A percentile compares a stretch with the other conserved stretches of the same genome.
phyloP scores from a whole-genome alignment of 1,140 invertebrate species.

The Cyphomyrmex costatus region DNA sequence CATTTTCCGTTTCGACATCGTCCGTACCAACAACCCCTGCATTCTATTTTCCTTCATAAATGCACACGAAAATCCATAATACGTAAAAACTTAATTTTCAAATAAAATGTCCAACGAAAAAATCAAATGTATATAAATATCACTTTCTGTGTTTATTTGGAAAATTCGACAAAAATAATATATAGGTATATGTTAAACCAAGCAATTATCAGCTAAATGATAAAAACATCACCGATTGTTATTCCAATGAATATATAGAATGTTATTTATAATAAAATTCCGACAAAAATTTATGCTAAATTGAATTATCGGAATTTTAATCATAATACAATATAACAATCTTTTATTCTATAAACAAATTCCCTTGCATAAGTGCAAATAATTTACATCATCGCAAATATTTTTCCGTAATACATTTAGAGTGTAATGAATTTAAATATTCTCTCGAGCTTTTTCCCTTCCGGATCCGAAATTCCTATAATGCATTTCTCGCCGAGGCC shows the following conservation, averaged over 20 bases:
- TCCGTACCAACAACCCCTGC: slow-evolving; percentile 1
- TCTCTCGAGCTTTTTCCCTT: not conserved
- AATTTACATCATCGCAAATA: slow-evolving; percentile 19
- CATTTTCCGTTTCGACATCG: slow-evolving; percentile 42
- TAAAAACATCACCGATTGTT: not conserved
- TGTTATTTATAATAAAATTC: not conserved
- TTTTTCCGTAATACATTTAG: slow-evolving; percentile 36
- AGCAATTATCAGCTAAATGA: not conserved
- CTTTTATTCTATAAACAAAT: not conserved
- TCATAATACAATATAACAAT: slow-evolving; percentile 36
- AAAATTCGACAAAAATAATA: slow-evolving; percentile 13
- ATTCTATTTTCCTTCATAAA: not conserved
- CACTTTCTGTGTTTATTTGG: not conserved
- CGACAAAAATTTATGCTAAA: not conserved
- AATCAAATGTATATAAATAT: slow-evolving; percentile 6
- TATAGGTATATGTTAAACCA: not conserved
- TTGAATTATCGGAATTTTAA: slow-evolving; percentile 29
- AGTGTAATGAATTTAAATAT: slow-evolving; percentile 39
- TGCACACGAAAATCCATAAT: not conserved
- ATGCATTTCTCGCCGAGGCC: slow-evolving; percentile 5
- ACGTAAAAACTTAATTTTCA: slow-evolving; percentile 12
- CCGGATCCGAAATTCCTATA: slow-evolving; percentile 53
- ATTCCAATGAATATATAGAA: not conserved
- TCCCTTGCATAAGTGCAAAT: not conserved
- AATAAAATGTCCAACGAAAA: not conserved